phyloP scores from a whole-genome alignment of 2,888 invertebrate genomes.

The Hetaerina titia region DNA sequence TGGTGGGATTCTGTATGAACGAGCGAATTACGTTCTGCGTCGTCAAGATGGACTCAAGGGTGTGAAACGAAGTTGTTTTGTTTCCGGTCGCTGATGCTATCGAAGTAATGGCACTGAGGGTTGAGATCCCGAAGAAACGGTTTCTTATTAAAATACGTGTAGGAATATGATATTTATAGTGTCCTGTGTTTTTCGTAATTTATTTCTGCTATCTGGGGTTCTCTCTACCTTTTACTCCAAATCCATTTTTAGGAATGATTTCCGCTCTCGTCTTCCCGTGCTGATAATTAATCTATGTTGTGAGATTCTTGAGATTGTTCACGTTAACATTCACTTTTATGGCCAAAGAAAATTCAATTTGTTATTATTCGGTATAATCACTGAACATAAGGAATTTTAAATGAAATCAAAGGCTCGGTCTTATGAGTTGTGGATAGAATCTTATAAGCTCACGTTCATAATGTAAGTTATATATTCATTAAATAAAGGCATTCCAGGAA shows the following conservation, averaged over 20 bases:
- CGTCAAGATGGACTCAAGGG: slow-evolving; percentile 45
- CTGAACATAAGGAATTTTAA: background rate
- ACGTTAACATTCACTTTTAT: background rate
- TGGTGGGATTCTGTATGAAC: slow-evolving; percentile 7
- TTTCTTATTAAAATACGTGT: slow-evolving; percentile 7
- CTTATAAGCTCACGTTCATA: background rate
- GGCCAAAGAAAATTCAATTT: background rate
- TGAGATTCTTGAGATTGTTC: background rate
- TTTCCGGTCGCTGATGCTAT: slow-evolving; percentile 58
- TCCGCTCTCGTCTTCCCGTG: background rate
- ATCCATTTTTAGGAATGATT: background rate
- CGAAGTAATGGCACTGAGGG: background rate
- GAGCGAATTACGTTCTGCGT: slow-evolving; percentile 5
- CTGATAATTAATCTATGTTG: background rate
- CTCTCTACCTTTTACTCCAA: background rate
- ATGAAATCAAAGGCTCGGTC: background rate
- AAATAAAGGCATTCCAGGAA: too few species aligned
- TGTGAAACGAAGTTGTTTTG: slow-evolving; percentile 56
- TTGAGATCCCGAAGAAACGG: slow-evolving; percentile 19
- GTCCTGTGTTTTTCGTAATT: background rate
- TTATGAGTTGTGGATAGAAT: background rate
- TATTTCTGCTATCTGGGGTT: background rate
- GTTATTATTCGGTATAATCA: background rate
- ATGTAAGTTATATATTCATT: background rate
- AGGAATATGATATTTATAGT: background rate